These are phyloP conservation scores for Drosophila pallidifrons DNA, from an alignment of 1,140 invertebrate genomes.

Conservation along the genomic window DNA sequence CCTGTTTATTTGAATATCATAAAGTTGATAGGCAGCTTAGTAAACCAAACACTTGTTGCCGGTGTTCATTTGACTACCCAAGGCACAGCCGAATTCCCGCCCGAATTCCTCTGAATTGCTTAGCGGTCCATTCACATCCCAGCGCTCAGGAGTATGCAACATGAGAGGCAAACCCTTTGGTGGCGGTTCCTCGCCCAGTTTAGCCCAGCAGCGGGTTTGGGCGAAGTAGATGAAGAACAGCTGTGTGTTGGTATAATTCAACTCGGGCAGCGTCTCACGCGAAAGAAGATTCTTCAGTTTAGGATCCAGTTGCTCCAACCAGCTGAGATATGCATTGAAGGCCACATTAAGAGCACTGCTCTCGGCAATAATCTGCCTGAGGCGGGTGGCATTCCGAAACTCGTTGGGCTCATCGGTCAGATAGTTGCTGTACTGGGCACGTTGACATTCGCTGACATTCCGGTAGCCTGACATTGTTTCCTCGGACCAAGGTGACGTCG, in stretches of 20 bases:
- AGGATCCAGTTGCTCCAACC: constrained; percentile 60
- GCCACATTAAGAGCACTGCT: constrained; percentile 87
- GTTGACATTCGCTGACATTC: constrained; percentile 94
- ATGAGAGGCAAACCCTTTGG: constrained; percentile 61
- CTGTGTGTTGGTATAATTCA: constrained; percentile 86
- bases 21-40: constrained; percentile 21
- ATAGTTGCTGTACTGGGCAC: constrained; percentile 92
- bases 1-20: constrained; percentile 5
- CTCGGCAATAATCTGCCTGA: constrained; percentile 91
- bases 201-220: constrained; percentile 84
- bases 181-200: constrained; percentile 30
- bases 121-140: constrained; percentile 73
- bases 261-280: constrained; percentile 64
- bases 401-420: constrained; percentile 70
- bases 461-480: constrained; percentile 95
- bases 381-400: constrained; percentile 88
- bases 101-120: constrained; percentile 71
- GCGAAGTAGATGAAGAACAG: constrained; percentile 91
- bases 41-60: constrained; percentile 76
- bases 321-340: constrained; percentile 86
- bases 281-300: constrained; percentile 30
- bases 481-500: constrained; percentile 95
- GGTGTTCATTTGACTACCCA: constrained; percentile 74
- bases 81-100: constrained; percentile 65
- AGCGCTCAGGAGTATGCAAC: constrained; percentile 67